phyloP scores from a whole-genome alignment of 2,888 invertebrate species.

The Heliconius hortense region DNA sequence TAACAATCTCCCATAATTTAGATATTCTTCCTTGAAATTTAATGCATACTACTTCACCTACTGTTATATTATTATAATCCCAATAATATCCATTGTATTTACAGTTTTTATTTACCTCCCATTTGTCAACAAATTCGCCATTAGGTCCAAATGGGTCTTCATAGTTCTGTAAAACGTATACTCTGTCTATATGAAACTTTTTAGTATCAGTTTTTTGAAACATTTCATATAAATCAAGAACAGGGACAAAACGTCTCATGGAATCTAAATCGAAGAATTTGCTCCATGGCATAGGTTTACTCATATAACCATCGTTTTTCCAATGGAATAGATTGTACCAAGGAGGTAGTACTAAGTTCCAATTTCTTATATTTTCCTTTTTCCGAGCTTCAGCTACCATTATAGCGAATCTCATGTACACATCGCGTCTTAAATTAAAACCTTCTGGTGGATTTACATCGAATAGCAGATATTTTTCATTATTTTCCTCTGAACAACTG shows the following conservation, averaged over 20 bases:
- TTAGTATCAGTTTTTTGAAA: constrained; percentile 62
- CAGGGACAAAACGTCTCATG: constrained; percentile 89
- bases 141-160: constrained; percentile 89
- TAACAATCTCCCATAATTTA: constrained; percentile 83
- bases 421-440: constrained; percentile 97
- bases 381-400: constrained; percentile 87
- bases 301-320: constrained; percentile 82
- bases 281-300: constrained; percentile 88
- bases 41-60: constrained; percentile 86
- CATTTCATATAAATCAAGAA: constrained; percentile 93
- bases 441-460: constrained; percentile 98
- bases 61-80: constrained; percentile 86
- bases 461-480: constrained; percentile 89
- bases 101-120: constrained; percentile 85
- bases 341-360: constrained; percentile 92
- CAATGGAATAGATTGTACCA: constrained; percentile 97
- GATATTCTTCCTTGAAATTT: constrained; percentile 91
- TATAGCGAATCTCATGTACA: constrained; percentile 95
- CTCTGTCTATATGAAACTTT: constrained; percentile 84
- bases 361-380: constrained; percentile 69
- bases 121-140: constrained; percentile 91
- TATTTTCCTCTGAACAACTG: constrained; percentile 10
- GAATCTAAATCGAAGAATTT: constrained; percentile 92
- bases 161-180: constrained; percentile 92
- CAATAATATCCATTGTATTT: constrained; percentile 82